phyloP scores from a whole-genome alignment of 2,797 vertebrate genomes.

The Platalea minor region DNA sequence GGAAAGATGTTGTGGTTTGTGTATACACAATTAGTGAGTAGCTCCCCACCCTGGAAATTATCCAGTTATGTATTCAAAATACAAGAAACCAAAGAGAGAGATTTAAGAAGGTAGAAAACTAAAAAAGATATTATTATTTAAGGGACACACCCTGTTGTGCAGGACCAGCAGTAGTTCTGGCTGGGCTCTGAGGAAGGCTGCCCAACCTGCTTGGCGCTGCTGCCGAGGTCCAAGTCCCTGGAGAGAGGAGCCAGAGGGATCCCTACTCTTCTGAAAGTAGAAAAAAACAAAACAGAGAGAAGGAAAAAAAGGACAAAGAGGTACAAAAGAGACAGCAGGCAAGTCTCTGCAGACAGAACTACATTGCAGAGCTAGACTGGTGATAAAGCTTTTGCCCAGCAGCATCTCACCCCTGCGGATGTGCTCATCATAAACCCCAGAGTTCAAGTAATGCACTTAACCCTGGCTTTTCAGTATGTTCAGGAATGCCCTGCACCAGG shows the following conservation, averaged over 20 bases:
- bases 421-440: background rate
- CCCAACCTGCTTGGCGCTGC: conserved; percentile 69
- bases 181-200: background rate
- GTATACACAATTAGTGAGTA: background rate
- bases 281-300: background rate
- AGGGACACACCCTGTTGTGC: background rate
- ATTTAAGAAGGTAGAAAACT: background rate
- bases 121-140: background rate
- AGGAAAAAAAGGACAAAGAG: background rate
- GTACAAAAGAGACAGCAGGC: background rate
- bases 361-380: background rate
- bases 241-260: conserved; percentile 70
- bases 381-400: accelerated
- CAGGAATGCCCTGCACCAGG: background rate
- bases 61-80: background rate
- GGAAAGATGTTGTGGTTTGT: background rate
- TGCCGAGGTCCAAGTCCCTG: conserved; percentile 62
- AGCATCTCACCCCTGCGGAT: accelerated
- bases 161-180: background rate
- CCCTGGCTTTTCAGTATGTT: background rate
- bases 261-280: conserved; percentile 65
- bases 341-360: background rate
- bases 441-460: background rate
- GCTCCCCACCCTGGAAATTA: background rate
- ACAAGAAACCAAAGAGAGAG: background rate